These are phyloP conservation scores for Peromyscus melanophrys DNA, from an alignment of 2,797 vertebrate genomes.

Conservation along the genomic window DNA sequence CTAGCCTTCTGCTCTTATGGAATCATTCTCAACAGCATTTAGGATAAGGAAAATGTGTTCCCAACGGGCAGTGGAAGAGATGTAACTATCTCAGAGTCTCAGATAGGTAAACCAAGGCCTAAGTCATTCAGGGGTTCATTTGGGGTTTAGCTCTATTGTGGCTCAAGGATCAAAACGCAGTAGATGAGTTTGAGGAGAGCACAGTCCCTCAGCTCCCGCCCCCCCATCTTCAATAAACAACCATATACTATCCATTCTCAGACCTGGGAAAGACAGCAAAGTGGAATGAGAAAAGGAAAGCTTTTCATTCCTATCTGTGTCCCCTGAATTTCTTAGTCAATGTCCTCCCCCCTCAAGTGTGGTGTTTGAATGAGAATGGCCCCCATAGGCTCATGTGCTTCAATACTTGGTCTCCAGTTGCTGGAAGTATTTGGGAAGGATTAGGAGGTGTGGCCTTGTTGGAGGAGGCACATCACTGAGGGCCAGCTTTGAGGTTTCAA, in stretches of 20 bases:
- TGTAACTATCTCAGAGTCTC: not conserved
- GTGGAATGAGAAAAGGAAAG: not conserved
- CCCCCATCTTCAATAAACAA: not conserved
- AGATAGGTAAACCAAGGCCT: slow-evolving; percentile 6
- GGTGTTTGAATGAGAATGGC: not conserved
- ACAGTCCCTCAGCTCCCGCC: not conserved
- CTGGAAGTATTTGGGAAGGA: not conserved
- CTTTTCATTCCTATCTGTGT: not conserved
- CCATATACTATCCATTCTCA: not conserved
- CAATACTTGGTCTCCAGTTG: not conserved
- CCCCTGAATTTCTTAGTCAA: not conserved
- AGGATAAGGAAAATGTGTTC: not conserved
- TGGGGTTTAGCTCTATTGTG: not conserved
- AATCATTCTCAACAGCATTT: not conserved
- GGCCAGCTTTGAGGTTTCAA: not conserved
- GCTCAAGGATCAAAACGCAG: not conserved
- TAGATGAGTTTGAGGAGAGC: not conserved
- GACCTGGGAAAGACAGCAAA: not conserved
- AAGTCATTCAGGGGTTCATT: not conserved
- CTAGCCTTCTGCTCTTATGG: not conserved
- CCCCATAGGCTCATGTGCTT: not conserved
- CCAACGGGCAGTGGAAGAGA: not conserved
- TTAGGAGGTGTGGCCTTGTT: not conserved
- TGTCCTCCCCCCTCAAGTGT: not conserved
- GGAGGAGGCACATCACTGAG: not conserved